These are phyloP conservation scores for Nibea albiflora DNA, from an alignment of 2,113 vertebrate genomes.

Conservation along the genomic window DNA sequence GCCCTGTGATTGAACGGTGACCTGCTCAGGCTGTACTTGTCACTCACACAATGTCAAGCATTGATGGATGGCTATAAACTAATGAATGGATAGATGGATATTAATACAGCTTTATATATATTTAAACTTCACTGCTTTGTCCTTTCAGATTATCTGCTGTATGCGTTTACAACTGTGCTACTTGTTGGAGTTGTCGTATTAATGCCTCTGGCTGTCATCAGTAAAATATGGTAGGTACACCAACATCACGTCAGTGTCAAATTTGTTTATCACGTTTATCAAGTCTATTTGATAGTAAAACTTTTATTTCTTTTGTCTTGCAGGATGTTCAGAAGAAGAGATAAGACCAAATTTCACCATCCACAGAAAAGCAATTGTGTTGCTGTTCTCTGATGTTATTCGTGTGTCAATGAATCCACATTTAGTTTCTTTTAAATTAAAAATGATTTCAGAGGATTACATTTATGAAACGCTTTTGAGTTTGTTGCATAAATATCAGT, in stretches of 20 bases:
- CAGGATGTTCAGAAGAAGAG: slow-evolving; percentile 83
- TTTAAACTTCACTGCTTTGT: slow-evolving; percentile 42
- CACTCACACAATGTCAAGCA: no score
- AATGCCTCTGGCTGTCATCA: slow-evolving; percentile 80
- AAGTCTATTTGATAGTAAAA: background rate
- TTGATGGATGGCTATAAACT: background rate
- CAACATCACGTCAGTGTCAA: background rate
- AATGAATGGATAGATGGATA: background rate
- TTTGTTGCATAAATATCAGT: background rate
- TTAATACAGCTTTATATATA: background rate
- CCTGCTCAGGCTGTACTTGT: background rate
- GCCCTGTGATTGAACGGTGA: no score
- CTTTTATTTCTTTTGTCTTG: slow-evolving; percentile 27
- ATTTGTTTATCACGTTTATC: no score
- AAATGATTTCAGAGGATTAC: background rate
- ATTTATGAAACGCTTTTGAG: background rate
- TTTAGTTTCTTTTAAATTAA: background rate
- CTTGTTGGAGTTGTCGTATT: slow-evolving; percentile 83
- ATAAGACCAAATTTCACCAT: slow-evolving; percentile 76
- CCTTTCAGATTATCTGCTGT: slow-evolving; percentile 85
- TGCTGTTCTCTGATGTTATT: slow-evolving; percentile 42
- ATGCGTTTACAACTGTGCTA: slow-evolving; percentile 75
- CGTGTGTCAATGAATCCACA: background rate
- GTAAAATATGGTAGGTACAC: slow-evolving; percentile 86
- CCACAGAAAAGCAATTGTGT: slow-evolving; percentile 65